These are phyloP conservation scores for Lymantria dispar DNA, from an alignment of 2,888 invertebrate genomes.

Conservation along the genomic window DNA sequence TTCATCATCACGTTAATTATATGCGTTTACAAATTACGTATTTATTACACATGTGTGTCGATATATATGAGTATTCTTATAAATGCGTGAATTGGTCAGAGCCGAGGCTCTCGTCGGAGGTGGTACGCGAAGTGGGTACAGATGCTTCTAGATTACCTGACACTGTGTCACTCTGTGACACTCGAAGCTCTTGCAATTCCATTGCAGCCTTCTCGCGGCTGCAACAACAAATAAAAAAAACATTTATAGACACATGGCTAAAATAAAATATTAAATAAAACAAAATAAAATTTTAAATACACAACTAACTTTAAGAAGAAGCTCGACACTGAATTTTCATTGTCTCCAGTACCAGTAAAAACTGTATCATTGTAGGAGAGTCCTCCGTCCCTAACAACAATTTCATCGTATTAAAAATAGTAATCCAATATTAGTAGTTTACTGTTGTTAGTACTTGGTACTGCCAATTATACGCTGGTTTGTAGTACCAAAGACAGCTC, in stretches of 20 bases:
- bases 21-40: background rate
- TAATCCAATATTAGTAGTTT: background rate
- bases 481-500: too few species aligned
- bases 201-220: conserved; percentile 82
- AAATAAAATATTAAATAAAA: background rate
- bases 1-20: background rate
- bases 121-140: conserved; percentile 76
- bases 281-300: conserved; percentile 6
- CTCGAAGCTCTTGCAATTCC: conserved; percentile 76
- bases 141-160: conserved; percentile 82
- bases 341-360: conserved; percentile 8
- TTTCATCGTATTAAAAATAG: conserved; percentile 6
- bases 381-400: conserved; percentile 16
- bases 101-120: conserved; percentile 65
- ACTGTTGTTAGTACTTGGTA: background rate
- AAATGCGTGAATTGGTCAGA: conserved; percentile 72
- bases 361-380: conserved; percentile 12
- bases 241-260: background rate
- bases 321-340: conserved; percentile 8
- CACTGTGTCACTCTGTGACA: conserved; percentile 82
- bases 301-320: conserved; percentile 13
- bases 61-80: conserved; percentile 34
- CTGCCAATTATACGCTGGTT: too few species aligned
- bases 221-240: conserved; percentile 36
- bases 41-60: conserved; percentile 18